These are phyloP conservation scores for Zootoca vivipara DNA, from an alignment of 2,113 vertebrate genomes.

Conservation along the genomic window DNA sequence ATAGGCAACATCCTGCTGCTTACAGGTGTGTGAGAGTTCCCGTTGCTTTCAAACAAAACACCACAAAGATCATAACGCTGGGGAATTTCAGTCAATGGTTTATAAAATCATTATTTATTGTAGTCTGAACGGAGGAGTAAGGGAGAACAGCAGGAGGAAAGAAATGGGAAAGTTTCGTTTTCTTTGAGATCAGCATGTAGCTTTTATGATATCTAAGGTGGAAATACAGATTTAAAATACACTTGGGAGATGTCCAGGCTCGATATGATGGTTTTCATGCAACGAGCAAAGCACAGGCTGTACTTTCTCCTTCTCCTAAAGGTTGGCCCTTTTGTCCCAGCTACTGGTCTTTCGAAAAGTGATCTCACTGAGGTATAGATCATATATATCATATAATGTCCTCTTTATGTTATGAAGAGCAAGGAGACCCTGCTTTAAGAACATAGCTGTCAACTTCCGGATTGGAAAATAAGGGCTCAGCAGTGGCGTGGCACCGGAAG, in stretches of 20 bases:
- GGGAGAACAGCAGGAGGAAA: not conserved
- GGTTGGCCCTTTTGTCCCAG: constrained; percentile 7
- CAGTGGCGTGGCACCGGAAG: too few relatives aligned
- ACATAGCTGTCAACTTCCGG: too few relatives aligned
- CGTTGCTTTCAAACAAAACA: not conserved
- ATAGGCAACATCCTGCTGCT: not conserved
- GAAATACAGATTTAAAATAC: constrained; percentile 6
- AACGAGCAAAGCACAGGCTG: not conserved
- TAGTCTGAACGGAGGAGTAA: not conserved
- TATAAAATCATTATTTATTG: not conserved
- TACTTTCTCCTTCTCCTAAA: constrained; percentile 14
- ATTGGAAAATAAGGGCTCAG: too few relatives aligned
- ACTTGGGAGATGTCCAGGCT: constrained; percentile 17
- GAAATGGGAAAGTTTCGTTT: constrained; percentile 1
- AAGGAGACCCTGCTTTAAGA: too few relatives aligned
- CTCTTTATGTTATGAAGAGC: too few relatives aligned
- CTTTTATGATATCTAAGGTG: constrained; percentile 5
- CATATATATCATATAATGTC: not conserved
- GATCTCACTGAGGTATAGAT: not conserved
- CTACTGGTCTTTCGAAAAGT: not conserved
- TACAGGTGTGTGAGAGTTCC: not conserved
- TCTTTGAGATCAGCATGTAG: not conserved
- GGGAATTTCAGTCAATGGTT: not conserved
- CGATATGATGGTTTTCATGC: not conserved
- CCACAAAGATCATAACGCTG: not conserved